These are phyloP conservation scores for Teinopalpus imperialis DNA, from an alignment of 2,888 invertebrate species.

Conservation along the genomic window DNA sequence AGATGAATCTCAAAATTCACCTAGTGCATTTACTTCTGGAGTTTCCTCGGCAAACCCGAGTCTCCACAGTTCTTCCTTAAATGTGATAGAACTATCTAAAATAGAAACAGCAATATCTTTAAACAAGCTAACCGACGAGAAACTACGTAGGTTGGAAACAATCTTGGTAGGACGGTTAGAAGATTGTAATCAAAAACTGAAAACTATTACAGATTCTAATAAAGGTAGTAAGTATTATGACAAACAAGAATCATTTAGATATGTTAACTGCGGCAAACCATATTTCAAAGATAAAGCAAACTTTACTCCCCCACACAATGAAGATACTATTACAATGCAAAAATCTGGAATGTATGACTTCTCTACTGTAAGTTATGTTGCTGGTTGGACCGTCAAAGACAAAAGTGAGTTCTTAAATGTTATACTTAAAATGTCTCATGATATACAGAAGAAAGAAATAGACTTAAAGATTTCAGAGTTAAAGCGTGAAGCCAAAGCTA, in stretches of 20 bases:
- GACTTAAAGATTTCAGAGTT: slow-evolving; percentile 43
- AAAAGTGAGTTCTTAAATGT: slow-evolving; percentile 76
- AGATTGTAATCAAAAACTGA: slow-evolving; percentile 56
- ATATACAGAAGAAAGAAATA: slow-evolving; percentile 41
- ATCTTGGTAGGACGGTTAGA: slow-evolving; percentile 46
- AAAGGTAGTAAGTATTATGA: slow-evolving; percentile 32
- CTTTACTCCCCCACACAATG: slow-evolving; percentile 81
- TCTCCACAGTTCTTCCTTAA: slow-evolving; percentile 20
- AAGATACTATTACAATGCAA: slow-evolving; percentile 74
- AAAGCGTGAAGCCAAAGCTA: slow-evolving; percentile 31
- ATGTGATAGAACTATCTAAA: slow-evolving; percentile 35
- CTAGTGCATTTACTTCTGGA: slow-evolving; percentile 29
- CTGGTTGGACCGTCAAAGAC: slow-evolving; percentile 82
- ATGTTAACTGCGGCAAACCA: slow-evolving; percentile 76
- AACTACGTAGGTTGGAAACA: slow-evolving; percentile 51
- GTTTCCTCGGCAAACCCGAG: slow-evolving; percentile 26
- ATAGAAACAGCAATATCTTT: slow-evolving; percentile 52
- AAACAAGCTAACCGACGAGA: slow-evolving; percentile 62
- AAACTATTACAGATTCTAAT: slow-evolving; percentile 33
- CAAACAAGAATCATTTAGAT: slow-evolving; percentile 41
- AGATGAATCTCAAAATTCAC: slow-evolving; percentile 32
- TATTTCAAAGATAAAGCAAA: slow-evolving; percentile 85
- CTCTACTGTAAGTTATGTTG: slow-evolving; percentile 61
- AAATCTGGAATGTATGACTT: slow-evolving; percentile 67
- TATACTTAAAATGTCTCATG: slow-evolving; percentile 62